Base-by-base conservation (phyloP, 2,888 invertebrate species). In the Caenorhabditis imperialis region DNA sequence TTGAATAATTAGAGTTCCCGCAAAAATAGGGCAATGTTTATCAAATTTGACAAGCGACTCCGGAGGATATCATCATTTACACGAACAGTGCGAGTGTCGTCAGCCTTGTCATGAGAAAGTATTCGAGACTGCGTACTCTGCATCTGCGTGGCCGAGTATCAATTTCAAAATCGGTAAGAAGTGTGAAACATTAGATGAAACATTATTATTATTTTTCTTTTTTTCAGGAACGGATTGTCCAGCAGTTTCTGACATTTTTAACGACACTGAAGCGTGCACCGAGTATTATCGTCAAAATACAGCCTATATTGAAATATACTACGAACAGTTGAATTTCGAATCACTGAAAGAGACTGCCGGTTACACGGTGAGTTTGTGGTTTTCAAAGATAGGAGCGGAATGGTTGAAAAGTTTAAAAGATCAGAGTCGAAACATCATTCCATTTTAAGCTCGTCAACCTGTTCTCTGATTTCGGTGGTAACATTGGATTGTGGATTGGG, bases 401-500 rank as follows among this genome's bases (percentile, higher is more conserved):
- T 51, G 10, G 20, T 73, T 30, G 30, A 6, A 30, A 10, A 6
- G 30, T n/a, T n/a, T n/a, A n/a, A n/a, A n/a, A n/a, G n/a, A n/a
- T n/a, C n/a, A n/a, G n/a, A n/a, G n/a, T n/a, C n/a, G n/a, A n/a
- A n/a, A n/a, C n/a, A n/a, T n/a, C n/a, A n/a, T n/a, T n/a, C n/a
- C n/a, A n/a, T n/a, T n/a, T n/a, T n/a, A 73, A 87, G 87, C 55
- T 88, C 18, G 85, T 86, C 47, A 88, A 88, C 70, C 73, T 88
- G 20, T 84, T 88, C 77, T 84, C 88, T 30, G 88, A 88, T 51
- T 86, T 88, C 42, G 88, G 88, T 30, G 88, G 88, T 58, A 88
- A 88, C 61, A 88, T 88, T 45, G 88, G 88, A 16, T 72, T 88
- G 51, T 88, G 88, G 86, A 88, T 88, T 70, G 88, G 88, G 2